Percentiles rank a stretch among this genome's conserved stretches.
phyloP scores from a whole-genome alignment of 2,888 invertebrate genomes.

The Euproctis similis region DNA sequence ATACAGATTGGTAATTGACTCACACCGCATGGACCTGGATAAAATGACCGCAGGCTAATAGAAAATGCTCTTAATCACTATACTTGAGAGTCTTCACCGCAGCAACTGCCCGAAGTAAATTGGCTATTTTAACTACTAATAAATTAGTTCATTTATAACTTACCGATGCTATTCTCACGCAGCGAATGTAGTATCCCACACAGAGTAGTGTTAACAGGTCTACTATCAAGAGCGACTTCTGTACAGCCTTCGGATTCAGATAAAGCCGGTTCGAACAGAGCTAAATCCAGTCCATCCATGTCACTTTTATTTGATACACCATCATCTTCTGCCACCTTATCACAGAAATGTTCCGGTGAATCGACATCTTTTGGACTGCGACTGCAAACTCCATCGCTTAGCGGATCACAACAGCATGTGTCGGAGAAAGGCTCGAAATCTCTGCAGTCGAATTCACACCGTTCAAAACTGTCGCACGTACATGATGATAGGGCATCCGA shows the following conservation, averaged over 20 bases:
- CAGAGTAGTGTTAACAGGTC: constrained; percentile 40
- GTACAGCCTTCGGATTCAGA: constrained; percentile 41
- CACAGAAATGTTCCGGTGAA: constrained; percentile 64
- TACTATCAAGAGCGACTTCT: constrained; percentile 29
- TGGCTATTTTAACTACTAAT: constrained; percentile 32
- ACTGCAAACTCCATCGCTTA: constrained; percentile 66
- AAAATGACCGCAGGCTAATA: constrained; percentile 26
- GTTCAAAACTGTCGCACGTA: constrained; percentile 71
- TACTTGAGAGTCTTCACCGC: no score
- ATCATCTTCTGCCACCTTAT: constrained; percentile 55
- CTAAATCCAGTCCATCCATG: constrained; percentile 80
- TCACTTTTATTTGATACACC: constrained; percentile 70
- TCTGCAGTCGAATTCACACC: constrained; percentile 74
- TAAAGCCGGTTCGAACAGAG: constrained; percentile 79
- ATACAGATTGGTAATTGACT: constrained; percentile 54
- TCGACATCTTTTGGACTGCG: constrained; percentile 70
- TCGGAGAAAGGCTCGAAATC: constrained; percentile 78
- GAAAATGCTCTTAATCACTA: constrained; percentile 46
- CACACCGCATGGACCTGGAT: constrained; percentile 42
- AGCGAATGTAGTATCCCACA: constrained; percentile 61
- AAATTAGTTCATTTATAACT: constrained; percentile 39
- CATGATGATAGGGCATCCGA: constrained; percentile 75
- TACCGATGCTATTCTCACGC: constrained; percentile 52
- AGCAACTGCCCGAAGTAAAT: constrained; percentile 43
- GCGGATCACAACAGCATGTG: constrained; percentile 75